Evolutionary conservation across 2,888 invertebrate species (phyloP).

Genomic region (Campoplex capitator): DNA sequence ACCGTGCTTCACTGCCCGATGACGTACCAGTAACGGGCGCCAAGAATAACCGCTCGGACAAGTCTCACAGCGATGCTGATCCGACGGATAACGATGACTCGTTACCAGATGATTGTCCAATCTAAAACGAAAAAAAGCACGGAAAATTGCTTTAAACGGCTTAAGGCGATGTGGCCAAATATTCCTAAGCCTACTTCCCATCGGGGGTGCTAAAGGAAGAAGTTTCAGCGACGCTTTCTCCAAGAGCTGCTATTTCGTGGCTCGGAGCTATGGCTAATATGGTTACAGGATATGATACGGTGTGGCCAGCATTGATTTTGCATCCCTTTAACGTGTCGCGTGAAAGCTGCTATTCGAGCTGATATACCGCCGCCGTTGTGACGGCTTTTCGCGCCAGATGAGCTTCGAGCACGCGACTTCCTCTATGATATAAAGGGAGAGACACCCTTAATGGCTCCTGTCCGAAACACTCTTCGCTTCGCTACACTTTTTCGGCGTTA

Average conservation of each 20-base stretch:
- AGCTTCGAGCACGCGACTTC: slow-evolving; percentile 82
- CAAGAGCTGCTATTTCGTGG: slow-evolving; percentile 43
- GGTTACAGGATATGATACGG: slow-evolving; percentile 77
- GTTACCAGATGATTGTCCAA: slow-evolving; percentile 93
- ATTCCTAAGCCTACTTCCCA: neutral
- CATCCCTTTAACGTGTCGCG: slow-evolving; percentile 77
- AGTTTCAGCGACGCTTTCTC: slow-evolving; percentile 29
- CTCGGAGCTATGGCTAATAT: slow-evolving; percentile 62
- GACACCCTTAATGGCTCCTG: slow-evolving; percentile 66
- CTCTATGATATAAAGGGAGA: slow-evolving; percentile 75
- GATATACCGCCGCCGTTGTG: slow-evolving; percentile 79
- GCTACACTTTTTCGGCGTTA: slow-evolving; percentile 72
- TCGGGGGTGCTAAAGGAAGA: neutral
- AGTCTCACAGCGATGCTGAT: slow-evolving; percentile 93
- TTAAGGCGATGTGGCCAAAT: neutral
- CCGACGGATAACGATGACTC: slow-evolving; percentile 91
- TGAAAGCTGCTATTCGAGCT: slow-evolving; percentile 78
- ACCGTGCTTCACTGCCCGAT: slow-evolving; percentile 92
- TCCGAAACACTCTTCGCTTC: slow-evolving; percentile 62
- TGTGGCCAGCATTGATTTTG: slow-evolving; percentile 81
- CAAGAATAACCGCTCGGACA: slow-evolving; percentile 94
- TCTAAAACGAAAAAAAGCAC: slow-evolving; percentile 89
- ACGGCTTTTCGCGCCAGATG: slow-evolving; percentile 79
- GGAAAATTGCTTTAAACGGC: slow-evolving; percentile 13
- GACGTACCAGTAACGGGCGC: slow-evolving; percentile 92